Base-by-base conservation (phyloP, 2,113 vertebrate genomes). In the Todiramphus saurophagus region DNA sequence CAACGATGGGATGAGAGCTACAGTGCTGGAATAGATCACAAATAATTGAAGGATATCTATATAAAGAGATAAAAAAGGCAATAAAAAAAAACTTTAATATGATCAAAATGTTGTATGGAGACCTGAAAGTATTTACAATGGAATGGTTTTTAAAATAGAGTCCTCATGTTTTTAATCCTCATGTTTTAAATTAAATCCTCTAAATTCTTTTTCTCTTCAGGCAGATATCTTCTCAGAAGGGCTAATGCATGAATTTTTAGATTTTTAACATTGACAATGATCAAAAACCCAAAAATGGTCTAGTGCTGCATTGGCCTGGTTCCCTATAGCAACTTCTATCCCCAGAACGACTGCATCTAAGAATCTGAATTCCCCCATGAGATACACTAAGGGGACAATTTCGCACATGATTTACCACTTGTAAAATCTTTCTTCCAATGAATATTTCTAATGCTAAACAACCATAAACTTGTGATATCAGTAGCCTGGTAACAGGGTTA, bases 131-230 rank as follows among this genome's bases (percentile, higher is more conserved):
- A 67, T 83, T 77, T 93, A 16, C 72, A 74, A 55, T 11, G 18
- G 4, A 88, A n/a, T 16, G 27, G 41, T 62, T 76, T 31, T 77
- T 82, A 64, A 87, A 90, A 35, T 9, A 51, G 48, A 58, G 55
- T 48, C 2, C 0, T 43, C 1, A 19, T 25, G 13, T 37, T 78
- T 77, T 73, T n/a, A n/a, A n/a, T 48, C 2, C 0, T 43, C 1
- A 19, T 25, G 13, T 37, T 78, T 77, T 73, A 77, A 74, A 60
- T 58, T 16, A 87, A 62, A 66, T 59, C 9, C 33, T 83, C 33
- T n/a, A 63, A 79, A 76, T 7, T 20, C 17, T 78, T 10, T 58
- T 78, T 21, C 5, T 72, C n/a, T 33, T 41, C 31, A 24, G 41
- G 21, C 35, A 92, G 75, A 43, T 19, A 43, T 19, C 48, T 82